Evolutionary conservation across 2,888 invertebrate species (phyloP).

Genomic region (Gastracanthus pulcherrimus): DNA sequence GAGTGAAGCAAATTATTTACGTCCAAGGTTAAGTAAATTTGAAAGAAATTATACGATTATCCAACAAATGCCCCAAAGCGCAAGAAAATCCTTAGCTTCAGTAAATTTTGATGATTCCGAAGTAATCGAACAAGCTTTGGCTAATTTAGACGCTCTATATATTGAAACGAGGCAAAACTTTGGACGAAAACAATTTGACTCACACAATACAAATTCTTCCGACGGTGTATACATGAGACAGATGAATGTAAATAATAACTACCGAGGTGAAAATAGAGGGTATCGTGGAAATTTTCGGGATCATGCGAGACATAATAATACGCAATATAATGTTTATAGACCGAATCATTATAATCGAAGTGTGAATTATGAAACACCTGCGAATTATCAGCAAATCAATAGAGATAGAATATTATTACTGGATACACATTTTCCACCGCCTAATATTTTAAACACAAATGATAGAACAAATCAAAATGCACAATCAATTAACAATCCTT

Average conservation of each 20-base stretch:
- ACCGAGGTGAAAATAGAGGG: too few relatives aligned
- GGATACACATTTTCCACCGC: constrained; percentile 44
- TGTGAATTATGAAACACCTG: not conserved
- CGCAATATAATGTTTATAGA: not conserved
- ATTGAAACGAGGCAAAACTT: not conserved
- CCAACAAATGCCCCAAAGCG: constrained; percentile 28
- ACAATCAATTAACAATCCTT: constrained; percentile 9
- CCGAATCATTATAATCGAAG: not conserved
- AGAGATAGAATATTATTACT: too few relatives aligned
- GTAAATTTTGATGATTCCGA: constrained; percentile 27
- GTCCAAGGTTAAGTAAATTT: not conserved
- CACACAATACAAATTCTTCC: not conserved
- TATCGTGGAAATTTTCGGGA: not conserved
- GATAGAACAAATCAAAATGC: not conserved
- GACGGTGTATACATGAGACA: constrained; percentile 2
- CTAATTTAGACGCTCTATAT: constrained; percentile 22
- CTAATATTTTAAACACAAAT: not conserved
- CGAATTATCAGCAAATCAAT: not conserved
- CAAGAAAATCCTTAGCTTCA: constrained; percentile 27
- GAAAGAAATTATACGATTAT: constrained; percentile 39
- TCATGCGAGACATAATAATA: not conserved
- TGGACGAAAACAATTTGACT: not conserved
- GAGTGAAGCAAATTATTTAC: constrained; percentile 20
- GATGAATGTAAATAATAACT: constrained; percentile 13
- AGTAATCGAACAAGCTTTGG: constrained; percentile 8